These are phyloP conservation scores for Sebastolobus altivelis DNA, from an alignment of 2,797 vertebrate species.

Conservation along the genomic window DNA sequence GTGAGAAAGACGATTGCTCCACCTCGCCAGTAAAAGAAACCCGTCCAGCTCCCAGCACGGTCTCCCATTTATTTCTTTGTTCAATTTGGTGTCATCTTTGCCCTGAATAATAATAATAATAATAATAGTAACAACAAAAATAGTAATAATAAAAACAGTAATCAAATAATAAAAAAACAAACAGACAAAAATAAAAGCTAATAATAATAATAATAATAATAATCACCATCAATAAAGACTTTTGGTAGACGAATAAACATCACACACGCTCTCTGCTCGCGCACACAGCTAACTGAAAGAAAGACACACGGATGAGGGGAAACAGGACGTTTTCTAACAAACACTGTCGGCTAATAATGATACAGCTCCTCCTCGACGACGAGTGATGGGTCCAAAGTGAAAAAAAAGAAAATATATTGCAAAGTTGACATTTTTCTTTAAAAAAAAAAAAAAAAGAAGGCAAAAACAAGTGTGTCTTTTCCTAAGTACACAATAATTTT, in stretches of 20 bases:
- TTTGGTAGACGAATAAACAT: slow-evolving; percentile 77
- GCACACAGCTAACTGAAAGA: slow-evolving; percentile 49
- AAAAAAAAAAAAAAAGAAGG: slow-evolving; percentile 30
- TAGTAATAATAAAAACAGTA: slow-evolving; percentile 51
- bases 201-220: slow-evolving; percentile 62
- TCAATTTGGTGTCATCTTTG: slow-evolving; percentile 86
- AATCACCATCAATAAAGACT: slow-evolving; percentile 74
- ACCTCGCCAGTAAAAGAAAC: slow-evolving; percentile 68
- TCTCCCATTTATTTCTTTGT: slow-evolving; percentile 70
- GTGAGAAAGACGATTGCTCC: slow-evolving; percentile 37
- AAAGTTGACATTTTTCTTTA: slow-evolving; percentile 43
- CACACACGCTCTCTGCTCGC: slow-evolving; percentile 34
- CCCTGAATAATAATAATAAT: slow-evolving; percentile 83
- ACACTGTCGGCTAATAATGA: slow-evolving; percentile 64
- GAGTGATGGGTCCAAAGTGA: slow-evolving; percentile 64
- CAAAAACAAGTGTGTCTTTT: slow-evolving; percentile 77
- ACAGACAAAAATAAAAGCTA: slow-evolving; percentile 68
- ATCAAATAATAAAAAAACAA: slow-evolving; percentile 56
- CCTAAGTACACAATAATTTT: slow-evolving; percentile 72
- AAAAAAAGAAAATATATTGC: slow-evolving; percentile 67
- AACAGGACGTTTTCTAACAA: slow-evolving; percentile 51
- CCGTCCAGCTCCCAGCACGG: slow-evolving; percentile 27
- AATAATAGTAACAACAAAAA: slow-evolving; percentile 54
- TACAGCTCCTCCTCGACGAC: slow-evolving; percentile 57
- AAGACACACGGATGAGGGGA: slow-evolving; percentile 40